Evolutionary conservation across 1,140 invertebrate species (phyloP).

Genomic region (Drosophila kepulauana): DNA sequence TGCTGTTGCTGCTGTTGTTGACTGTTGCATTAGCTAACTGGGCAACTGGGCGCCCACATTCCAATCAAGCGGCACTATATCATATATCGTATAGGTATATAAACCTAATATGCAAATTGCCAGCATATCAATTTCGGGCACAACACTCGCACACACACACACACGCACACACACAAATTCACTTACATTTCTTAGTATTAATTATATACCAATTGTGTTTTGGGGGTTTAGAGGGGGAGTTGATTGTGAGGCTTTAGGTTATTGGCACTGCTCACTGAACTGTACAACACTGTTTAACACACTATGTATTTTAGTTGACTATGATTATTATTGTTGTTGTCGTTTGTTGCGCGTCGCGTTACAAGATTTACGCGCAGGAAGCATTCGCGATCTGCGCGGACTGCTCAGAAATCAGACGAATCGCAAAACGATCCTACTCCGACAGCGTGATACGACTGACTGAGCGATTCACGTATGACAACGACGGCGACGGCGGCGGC

Average conservation of each 20-base stretch:
- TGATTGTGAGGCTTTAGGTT: constrained; percentile 17
- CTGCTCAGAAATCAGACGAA: constrained; percentile 60
- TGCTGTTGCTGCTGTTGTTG: constrained; percentile 16
- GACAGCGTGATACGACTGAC: constrained; percentile 80
- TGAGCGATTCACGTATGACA: constrained; percentile 71
- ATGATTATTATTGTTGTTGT: constrained; percentile 19
- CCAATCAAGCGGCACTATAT: constrained; percentile 72
- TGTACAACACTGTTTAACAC: constrained; percentile 29
- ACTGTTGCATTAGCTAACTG: constrained; percentile 34
- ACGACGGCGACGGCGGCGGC: constrained; percentile 36
- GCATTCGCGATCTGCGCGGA: constrained; percentile 35
- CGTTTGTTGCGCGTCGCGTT: constrained; percentile 30
- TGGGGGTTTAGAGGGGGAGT: background rate
- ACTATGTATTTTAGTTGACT: constrained; percentile 6
- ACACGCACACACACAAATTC: constrained; percentile 20
- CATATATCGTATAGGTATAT: constrained; percentile 40
- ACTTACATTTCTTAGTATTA: constrained; percentile 25
- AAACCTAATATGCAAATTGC: constrained; percentile 59
- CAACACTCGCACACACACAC: constrained; percentile 49
- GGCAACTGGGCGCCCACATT: constrained; percentile 66
- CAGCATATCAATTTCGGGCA: constrained; percentile 56
- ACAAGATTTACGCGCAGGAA: constrained; percentile 46
- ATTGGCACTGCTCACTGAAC: constrained; percentile 45
- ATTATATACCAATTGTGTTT: background rate
- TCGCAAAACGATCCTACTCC: constrained; percentile 79